Evolutionary conservation across 1,140 invertebrate genomes (phyloP).

Genomic region (Caenorhabditis remanei): DNA sequence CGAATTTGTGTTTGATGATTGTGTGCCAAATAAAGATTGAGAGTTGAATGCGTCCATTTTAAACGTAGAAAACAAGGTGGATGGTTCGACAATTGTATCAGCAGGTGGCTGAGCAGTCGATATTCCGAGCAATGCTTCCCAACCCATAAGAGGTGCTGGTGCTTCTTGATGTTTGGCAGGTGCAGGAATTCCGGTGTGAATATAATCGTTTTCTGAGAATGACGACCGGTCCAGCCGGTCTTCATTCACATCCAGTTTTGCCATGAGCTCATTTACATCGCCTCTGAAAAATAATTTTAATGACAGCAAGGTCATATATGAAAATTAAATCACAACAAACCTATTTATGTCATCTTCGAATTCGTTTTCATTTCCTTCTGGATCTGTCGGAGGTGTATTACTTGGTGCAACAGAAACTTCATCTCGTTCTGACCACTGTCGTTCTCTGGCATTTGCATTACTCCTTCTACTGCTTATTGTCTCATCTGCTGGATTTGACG

Average conservation of each 20-base stretch:
- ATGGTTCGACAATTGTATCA: slow-evolving; percentile 52
- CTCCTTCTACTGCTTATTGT: slow-evolving; percentile 5
- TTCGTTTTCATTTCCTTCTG: slow-evolving; percentile 38
- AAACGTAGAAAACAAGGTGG: not conserved
- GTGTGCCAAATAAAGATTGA: slow-evolving; percentile 36
- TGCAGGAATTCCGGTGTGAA: slow-evolving; percentile 33
- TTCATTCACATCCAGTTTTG: slow-evolving; percentile 22
- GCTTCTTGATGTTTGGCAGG: slow-evolving; percentile 61
- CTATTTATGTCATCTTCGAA: slow-evolving; percentile 28
- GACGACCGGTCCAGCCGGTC: slow-evolving; percentile 37
- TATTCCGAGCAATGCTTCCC: slow-evolving; percentile 65
- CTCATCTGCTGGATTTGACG: slow-evolving; percentile 53
- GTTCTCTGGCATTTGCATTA: slow-evolving; percentile 43
- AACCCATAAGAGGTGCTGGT: slow-evolving; percentile 62
- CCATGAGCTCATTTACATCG: slow-evolving; percentile 3
- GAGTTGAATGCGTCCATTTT: slow-evolving; percentile 42
- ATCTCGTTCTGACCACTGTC: slow-evolving; percentile 48
- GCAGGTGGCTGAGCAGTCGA: slow-evolving; percentile 59
- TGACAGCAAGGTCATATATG: too few relatives aligned
- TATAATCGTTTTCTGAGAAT: slow-evolving; percentile 45
- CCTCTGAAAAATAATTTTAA: not conserved
- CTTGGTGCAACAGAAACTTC: slow-evolving; percentile 23
- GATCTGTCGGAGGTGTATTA: slow-evolving; percentile 48
- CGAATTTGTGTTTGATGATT: slow-evolving; percentile 37
- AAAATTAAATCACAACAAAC: not conserved